phyloP scores from a whole-genome alignment of 1,140 invertebrate species.

The Trichoplusia ni region DNA sequence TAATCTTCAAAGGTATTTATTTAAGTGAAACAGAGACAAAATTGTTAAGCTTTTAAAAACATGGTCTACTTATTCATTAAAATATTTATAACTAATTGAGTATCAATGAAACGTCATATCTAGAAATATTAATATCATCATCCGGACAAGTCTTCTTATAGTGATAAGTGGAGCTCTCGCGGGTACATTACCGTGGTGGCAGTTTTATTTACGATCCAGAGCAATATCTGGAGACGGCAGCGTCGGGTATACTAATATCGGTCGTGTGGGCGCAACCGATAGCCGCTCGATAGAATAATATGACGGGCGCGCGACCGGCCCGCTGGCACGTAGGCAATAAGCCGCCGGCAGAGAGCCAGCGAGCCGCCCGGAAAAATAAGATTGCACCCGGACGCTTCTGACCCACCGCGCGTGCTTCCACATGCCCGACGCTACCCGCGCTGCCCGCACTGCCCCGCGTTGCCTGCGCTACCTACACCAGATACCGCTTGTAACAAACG shows the following conservation, averaged over 20 bases:
- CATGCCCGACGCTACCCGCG: slow-evolving; percentile 27
- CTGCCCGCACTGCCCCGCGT: not conserved
- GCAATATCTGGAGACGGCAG: slow-evolving; percentile 76
- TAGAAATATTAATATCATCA: slow-evolving; percentile 7
- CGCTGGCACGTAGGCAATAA: slow-evolving; percentile 78
- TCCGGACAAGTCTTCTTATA: slow-evolving; percentile 43
- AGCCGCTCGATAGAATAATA: slow-evolving; percentile 78
- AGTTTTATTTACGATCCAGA: slow-evolving; percentile 73
- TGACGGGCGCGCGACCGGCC: slow-evolving; percentile 63
- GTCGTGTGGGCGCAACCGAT: slow-evolving; percentile 69
- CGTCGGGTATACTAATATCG: slow-evolving; percentile 73
- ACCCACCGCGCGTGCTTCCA: slow-evolving; percentile 44
- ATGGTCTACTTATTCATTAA: no score
- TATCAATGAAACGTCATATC: no score
- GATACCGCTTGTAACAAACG: slow-evolving; percentile 10
- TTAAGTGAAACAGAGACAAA: no score
- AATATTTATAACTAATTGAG: no score
- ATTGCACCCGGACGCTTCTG: slow-evolving; percentile 59
- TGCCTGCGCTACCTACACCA: not conserved
- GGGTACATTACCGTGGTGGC: slow-evolving; percentile 46
- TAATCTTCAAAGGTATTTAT: no score
- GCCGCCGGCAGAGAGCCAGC: slow-evolving; percentile 65
- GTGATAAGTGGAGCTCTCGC: slow-evolving; percentile 54
- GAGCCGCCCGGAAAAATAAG: slow-evolving; percentile 72
- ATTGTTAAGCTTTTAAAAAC: no score